Conservation (phyloP, 1,140 invertebrate genomes). For the Sesamia nonagrioides region DNA sequence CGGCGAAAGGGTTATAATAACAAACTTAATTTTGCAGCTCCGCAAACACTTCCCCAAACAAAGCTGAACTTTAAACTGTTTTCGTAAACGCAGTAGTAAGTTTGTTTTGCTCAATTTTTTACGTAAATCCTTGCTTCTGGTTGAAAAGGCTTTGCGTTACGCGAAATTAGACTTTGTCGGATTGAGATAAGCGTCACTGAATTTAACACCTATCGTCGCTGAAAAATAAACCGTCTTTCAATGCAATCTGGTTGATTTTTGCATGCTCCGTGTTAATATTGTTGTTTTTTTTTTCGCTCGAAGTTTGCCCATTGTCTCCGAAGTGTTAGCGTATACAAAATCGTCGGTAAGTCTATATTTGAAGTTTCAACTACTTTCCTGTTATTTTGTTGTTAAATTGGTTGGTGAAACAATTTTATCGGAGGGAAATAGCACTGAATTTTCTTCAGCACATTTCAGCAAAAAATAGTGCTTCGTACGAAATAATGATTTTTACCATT, state of each 20-base stretch:
- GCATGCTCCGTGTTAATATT: neutral
- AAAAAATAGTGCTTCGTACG: neutral
- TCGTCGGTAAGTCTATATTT: constrained; percentile 39
- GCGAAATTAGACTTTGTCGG: constrained; percentile 37
- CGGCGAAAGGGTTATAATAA: constrained; percentile 9
- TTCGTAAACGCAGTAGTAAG: constrained; percentile 14
- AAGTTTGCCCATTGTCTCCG: constrained; percentile 31
- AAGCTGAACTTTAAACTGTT: neutral
- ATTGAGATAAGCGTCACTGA: constrained; percentile 29
- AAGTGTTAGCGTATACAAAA: constrained; percentile 31
- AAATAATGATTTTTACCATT: neutral
- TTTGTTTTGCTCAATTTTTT: constrained; percentile 36
- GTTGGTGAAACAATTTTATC: constrained; percentile 31
- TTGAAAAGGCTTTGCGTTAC: constrained; percentile 34
- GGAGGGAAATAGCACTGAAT: constrained; percentile 2
- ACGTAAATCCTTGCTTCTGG: constrained; percentile 31
- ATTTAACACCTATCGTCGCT: neutral
- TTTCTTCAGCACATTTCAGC: neutral
- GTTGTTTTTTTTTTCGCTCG: constrained; percentile 33
- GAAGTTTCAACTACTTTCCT: constrained; percentile 42
- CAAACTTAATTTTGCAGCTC: too few species aligned
- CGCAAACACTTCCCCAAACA: neutral
- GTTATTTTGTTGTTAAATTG: constrained; percentile 39
- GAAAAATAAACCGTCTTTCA: neutral
- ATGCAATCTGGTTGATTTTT: neutral